A percentile compares a stretch with the other conserved stretches of the same genome.
Evolutionary conservation across 2,797 vertebrate species (phyloP).

Genomic region (Lagocephalus sceleratus): DNA sequence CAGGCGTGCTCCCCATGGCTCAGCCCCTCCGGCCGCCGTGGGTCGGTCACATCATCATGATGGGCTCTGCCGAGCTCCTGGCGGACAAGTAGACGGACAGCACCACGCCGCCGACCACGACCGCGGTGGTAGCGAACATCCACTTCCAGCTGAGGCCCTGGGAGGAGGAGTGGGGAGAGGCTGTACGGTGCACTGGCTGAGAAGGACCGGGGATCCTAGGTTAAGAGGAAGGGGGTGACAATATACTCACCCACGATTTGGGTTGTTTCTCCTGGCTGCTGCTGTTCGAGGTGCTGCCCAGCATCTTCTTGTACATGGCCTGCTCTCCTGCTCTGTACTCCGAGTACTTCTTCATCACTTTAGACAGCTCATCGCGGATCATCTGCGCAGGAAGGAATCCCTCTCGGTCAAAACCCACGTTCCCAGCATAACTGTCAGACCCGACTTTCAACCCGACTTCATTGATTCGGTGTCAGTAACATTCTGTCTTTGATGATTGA

Average conservation of each 20-base stretch:
- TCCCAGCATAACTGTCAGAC: not conserved
- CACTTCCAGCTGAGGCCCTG: slow-evolving; percentile 97
- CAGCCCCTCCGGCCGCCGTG: slow-evolving; percentile 24
- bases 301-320: slow-evolving; percentile 97
- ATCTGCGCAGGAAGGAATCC: slow-evolving; percentile 73
- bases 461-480: no score
- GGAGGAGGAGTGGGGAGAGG: slow-evolving; percentile 14
- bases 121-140: slow-evolving; percentile 93
- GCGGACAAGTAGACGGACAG: slow-evolving; percentile 95
- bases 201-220: no score
- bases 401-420: slow-evolving; percentile 4
- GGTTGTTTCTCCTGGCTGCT: slow-evolving; percentile 56
- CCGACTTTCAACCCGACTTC: not conserved
- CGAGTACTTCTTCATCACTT: slow-evolving; percentile 90
- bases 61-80: slow-evolving; percentile 80
- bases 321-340: slow-evolving; percentile 90
- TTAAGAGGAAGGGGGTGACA: no score
- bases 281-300: slow-evolving; percentile 79
- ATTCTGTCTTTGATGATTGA: no score
- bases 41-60: slow-evolving; percentile 25
- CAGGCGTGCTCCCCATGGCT: slow-evolving; percentile 47
- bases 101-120: slow-evolving; percentile 94
- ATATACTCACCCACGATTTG: slow-evolving; percentile 86
- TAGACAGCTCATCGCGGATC: slow-evolving; percentile 93
- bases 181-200: not conserved